Evolutionary conservation across 2,113 vertebrate genomes (phyloP).

Genomic region (Sapajus apella): DNA sequence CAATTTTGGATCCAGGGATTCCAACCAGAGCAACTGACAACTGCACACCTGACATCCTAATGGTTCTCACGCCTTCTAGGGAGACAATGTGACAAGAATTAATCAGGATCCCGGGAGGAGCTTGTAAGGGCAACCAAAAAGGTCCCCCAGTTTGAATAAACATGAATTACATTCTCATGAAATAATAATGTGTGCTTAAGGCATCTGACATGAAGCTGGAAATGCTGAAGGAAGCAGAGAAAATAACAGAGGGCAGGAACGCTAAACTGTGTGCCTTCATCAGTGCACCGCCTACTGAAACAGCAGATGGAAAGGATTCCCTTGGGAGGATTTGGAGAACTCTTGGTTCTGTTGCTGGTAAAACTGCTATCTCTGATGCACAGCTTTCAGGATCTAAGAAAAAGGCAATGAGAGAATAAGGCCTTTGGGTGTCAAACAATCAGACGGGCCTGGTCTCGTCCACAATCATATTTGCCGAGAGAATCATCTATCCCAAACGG

Average conservation of each 20-base stretch:
- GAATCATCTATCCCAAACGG: neutral
- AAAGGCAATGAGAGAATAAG: neutral
- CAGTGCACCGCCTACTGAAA: neutral
- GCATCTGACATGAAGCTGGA: neutral
- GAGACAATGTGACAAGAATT: neutral
- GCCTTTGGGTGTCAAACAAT: neutral
- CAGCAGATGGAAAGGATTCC: neutral
- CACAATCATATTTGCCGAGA: neutral
- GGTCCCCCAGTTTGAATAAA: neutral
- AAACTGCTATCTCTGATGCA: neutral
- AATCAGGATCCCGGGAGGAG: neutral
- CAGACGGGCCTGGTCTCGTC: neutral
- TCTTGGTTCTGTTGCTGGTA: neutral
- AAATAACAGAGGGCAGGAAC: neutral
- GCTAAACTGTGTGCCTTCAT: neutral
- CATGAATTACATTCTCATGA: neutral
- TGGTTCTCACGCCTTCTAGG: neutral
- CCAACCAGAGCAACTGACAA: neutral
- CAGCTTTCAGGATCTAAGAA: neutral
- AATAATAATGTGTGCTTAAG: neutral
- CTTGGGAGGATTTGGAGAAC: neutral
- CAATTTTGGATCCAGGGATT: neutral
- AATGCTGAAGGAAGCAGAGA: constrained; percentile 36
- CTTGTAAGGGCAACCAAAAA: neutral
- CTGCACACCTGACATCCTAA: neutral